Evolutionary conservation across 2,888 invertebrate genomes (phyloP).

Genomic region (Geophilus truncorum): DNA sequence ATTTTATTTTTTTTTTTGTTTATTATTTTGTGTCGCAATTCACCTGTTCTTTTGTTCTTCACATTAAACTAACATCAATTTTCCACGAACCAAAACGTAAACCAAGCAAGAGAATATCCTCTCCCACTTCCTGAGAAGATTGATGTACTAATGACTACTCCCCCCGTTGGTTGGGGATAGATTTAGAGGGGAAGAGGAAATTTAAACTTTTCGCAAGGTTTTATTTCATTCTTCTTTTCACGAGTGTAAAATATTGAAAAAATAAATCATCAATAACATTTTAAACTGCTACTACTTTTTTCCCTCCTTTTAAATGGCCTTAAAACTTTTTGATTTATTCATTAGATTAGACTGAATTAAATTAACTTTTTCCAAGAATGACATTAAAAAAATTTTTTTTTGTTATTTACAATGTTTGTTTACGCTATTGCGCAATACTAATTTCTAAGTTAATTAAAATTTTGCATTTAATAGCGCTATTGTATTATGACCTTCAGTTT

Average conservation of each 20-base stretch:
- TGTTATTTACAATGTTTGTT: background rate
- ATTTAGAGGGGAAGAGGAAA: conserved; percentile 25
- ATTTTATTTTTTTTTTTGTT: background rate
- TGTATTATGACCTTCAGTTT: conserved; percentile 11
- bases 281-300: background rate
- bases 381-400: background rate
- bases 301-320: background rate
- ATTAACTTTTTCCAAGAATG: background rate
- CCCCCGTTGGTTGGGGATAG: conserved; percentile 24
- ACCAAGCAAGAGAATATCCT: background rate
- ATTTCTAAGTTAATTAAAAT: background rate
- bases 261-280: background rate
- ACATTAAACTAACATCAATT: background rate
- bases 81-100: background rate
- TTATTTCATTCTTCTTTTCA: conserved; percentile 22
- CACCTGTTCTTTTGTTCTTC: background rate
- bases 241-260: background rate
- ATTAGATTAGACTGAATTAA: background rate
- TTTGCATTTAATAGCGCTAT: background rate
- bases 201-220: conserved; percentile 21
- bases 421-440: background rate
- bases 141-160: conserved; percentile 27
- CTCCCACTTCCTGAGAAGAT: conserved; percentile 17
- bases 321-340: background rate
- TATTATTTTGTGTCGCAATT: background rate